Percentiles rank a stretch among this genome's conserved stretches.
Evolutionary conservation across 2,113 vertebrate species (phyloP).

Genomic region (Campylomormyrus numenius): DNA sequence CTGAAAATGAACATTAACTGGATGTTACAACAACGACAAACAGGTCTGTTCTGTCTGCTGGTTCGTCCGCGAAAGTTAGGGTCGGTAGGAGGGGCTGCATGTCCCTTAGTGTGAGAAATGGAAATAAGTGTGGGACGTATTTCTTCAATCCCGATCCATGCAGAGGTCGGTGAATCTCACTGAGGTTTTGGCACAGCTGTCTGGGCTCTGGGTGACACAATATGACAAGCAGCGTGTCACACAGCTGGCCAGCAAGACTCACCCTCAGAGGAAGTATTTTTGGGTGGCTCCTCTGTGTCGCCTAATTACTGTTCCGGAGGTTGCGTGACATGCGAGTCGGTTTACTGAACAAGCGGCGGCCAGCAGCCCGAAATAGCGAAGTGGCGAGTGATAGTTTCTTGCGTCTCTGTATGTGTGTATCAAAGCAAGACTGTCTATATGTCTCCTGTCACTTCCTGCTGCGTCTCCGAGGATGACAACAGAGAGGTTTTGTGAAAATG

Average conservation of each 20-base stretch:
- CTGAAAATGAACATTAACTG: background rate
- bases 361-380: background rate
- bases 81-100: background rate
- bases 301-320: constrained; percentile 1
- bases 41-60: background rate
- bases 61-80: background rate
- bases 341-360: background rate
- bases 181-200: background rate
- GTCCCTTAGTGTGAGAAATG: background rate
- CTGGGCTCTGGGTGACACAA: background rate
- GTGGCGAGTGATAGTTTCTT: background rate
- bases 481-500: background rate
- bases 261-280: background rate
- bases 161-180: background rate
- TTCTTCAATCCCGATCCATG: background rate
- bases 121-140: too few species aligned
- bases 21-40: background rate
- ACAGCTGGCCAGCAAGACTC: background rate
- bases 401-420: background rate
- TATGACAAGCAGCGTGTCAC: background rate
- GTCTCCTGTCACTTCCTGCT: background rate
- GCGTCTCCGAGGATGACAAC: background rate
- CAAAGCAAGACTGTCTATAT: background rate
- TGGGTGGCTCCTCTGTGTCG: background rate
- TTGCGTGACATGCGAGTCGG: background rate